Percentiles rank a stretch among this genome's conserved stretches.
These are phyloP conservation scores for Lymantria dispar DNA, from an alignment of 2,888 invertebrate genomes.

Conservation along the genomic window DNA sequence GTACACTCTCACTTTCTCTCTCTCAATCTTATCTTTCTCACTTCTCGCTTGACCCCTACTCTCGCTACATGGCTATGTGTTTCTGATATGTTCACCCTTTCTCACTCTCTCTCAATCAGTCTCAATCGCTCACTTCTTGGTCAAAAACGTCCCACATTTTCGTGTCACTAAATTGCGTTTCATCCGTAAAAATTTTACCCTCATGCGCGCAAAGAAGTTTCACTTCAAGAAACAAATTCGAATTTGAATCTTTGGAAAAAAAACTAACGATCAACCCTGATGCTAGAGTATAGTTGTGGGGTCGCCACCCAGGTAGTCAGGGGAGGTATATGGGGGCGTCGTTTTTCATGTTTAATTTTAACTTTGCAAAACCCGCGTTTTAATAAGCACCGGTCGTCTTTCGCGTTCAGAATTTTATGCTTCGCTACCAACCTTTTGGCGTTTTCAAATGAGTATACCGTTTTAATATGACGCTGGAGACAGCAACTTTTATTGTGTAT, in stretches of 20 bases:
- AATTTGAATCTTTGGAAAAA: background rate
- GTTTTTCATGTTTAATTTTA: slow-evolving; percentile 83
- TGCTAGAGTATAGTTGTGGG: slow-evolving; percentile 52
- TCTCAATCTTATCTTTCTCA: too few species aligned
- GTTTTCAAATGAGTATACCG: slow-evolving; percentile 63
- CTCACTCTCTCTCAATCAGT: too few species aligned
- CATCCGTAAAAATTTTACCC: too few species aligned
- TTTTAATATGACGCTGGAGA: slow-evolving; percentile 66
- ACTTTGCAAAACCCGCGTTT: slow-evolving; percentile 79
- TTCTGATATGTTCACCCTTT: too few species aligned
- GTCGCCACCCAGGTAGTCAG: slow-evolving; percentile 42
- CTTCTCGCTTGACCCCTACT: too few species aligned
- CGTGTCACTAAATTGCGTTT: too few species aligned
- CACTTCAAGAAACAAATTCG: background rate
- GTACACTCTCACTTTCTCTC: too few species aligned
- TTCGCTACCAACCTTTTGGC: slow-evolving; percentile 60
- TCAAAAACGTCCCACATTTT: too few species aligned
- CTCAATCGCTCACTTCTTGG: too few species aligned
- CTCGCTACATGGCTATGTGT: too few species aligned
- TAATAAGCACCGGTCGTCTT: slow-evolving; percentile 77
- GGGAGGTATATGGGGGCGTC: slow-evolving; percentile 37
- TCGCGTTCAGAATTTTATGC: slow-evolving; percentile 70
- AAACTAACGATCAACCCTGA: slow-evolving; percentile 33
- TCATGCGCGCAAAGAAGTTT: too few species aligned
- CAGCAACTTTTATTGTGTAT: slow-evolving; percentile 68